Conservation (phyloP, 2,888 invertebrate genomes). For the Unio delphinus region DNA sequence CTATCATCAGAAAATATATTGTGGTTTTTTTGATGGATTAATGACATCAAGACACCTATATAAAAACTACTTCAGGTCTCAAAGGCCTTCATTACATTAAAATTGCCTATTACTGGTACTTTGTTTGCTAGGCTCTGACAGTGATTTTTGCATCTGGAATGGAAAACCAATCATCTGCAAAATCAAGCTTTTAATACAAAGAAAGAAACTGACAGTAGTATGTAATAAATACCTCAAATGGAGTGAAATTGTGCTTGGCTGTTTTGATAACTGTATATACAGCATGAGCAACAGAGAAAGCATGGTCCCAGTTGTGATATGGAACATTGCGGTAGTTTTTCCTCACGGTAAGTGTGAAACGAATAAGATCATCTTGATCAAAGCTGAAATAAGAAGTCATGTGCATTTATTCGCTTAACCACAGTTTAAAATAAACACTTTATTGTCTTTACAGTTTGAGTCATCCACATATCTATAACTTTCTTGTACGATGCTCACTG, state of each 20-base stretch:
- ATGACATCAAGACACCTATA: no score
- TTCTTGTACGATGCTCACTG: no score
- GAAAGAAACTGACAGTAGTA: background rate
- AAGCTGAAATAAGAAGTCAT: slow-evolving; percentile 72
- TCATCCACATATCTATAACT: no score
- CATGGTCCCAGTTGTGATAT: slow-evolving; percentile 91
- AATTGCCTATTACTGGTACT: no score
- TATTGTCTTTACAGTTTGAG: no score
- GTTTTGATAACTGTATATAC: slow-evolving; percentile 84
- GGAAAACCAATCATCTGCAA: no score
- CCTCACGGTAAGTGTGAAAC: slow-evolving; percentile 85
- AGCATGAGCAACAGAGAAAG: slow-evolving; percentile 87
- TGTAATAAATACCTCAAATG: slow-evolving; percentile 76
- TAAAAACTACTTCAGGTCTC: no score
- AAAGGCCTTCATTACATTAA: no score
- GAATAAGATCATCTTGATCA: slow-evolving; percentile 79
- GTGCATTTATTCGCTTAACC: background rate
- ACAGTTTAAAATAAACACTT: background rate
- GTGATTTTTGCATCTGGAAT: no score
- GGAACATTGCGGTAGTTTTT: slow-evolving; percentile 89
- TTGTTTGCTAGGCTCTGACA: no score
- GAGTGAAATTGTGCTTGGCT: slow-evolving; percentile 75
- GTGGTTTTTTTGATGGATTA: no score
- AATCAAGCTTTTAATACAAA: background rate
- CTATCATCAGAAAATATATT: no score